Percentiles rank a stretch among this genome's conserved stretches.
These are phyloP conservation scores for Pheosia tremula DNA, from an alignment of 2,888 invertebrate genomes.

Conservation along the genomic window DNA sequence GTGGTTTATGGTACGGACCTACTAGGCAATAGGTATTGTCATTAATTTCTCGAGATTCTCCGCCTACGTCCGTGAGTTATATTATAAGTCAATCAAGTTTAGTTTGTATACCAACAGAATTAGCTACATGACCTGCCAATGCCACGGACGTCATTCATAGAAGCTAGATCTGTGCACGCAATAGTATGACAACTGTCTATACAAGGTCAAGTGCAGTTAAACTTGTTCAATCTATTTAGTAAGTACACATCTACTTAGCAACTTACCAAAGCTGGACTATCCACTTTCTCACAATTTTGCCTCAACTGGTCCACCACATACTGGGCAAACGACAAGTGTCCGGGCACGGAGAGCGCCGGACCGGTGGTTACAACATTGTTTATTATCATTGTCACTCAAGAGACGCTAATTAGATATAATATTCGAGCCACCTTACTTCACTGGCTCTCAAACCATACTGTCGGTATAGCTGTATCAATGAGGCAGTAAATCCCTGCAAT, in stretches of 20 bases:
- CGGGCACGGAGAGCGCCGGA: slow-evolving; percentile 53
- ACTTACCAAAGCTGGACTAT: slow-evolving; percentile 56
- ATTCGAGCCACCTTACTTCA: neutral
- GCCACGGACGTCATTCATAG: no score
- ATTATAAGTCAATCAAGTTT: no score
- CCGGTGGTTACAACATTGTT: slow-evolving; percentile 61
- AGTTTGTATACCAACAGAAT: no score
- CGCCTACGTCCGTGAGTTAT: no score
- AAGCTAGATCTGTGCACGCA: no score
- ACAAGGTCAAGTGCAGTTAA: no score
- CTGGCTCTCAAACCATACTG: neutral
- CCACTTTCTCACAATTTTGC: slow-evolving; percentile 37
- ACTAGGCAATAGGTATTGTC: no score
- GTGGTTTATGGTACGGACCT: no score
- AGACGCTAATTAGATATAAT: neutral
- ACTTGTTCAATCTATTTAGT: no score
- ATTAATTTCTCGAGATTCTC: no score
- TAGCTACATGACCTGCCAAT: no score
- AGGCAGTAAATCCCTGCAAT: neutral
- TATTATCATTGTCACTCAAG: slow-evolving; percentile 44
- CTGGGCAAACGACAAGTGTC: slow-evolving; percentile 61
- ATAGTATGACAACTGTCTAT: no score
- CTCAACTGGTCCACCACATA: slow-evolving; percentile 56
- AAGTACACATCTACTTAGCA: neutral
- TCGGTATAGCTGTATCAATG: neutral